These are phyloP conservation scores for Dicaeum eximium DNA, from an alignment of 2,113 vertebrate species.

Conservation along the genomic window DNA sequence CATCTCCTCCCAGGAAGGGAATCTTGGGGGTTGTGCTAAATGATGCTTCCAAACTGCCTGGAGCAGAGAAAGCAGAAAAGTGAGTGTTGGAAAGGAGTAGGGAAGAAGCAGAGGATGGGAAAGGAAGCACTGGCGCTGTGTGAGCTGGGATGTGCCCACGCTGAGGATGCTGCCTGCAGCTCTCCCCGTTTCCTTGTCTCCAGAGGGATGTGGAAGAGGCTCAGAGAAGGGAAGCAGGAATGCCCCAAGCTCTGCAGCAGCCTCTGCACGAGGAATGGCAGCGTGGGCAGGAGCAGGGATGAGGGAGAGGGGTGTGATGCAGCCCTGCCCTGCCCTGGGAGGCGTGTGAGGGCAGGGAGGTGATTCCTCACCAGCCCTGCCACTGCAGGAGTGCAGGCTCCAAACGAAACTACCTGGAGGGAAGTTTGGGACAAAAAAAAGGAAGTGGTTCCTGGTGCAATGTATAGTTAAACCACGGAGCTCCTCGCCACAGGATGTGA, in stretches of 20 bases:
- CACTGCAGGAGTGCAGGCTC: neutral
- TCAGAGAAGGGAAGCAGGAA: neutral
- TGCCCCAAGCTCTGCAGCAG: neutral
- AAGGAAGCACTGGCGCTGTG: neutral
- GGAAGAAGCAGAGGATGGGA: neutral
- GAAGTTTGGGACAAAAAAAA: neutral
- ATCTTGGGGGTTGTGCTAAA: neutral
- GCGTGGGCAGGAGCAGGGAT: neutral
- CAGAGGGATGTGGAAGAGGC: neutral
- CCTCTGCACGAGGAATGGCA: neutral
- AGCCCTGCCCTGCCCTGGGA: neutral
- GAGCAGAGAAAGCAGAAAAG: neutral
- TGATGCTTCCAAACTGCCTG: neutral
- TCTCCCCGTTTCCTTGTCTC: neutral
- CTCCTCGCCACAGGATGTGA: constrained; percentile 42
- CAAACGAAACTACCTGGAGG: neutral
- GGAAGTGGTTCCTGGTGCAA: constrained; percentile 24
- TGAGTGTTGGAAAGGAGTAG: neutral
- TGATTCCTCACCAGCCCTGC: neutral
- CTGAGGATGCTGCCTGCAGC: neutral
- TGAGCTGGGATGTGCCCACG: neutral
- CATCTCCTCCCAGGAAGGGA: neutral
- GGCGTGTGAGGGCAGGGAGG: neutral
- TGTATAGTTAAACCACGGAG: neutral
- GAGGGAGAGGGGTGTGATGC: neutral